Evolutionary conservation across 2,797 vertebrate genomes (phyloP), one percentile per base, ranked within the genome.

Genomic region (Benthosema pterotum): DNA sequence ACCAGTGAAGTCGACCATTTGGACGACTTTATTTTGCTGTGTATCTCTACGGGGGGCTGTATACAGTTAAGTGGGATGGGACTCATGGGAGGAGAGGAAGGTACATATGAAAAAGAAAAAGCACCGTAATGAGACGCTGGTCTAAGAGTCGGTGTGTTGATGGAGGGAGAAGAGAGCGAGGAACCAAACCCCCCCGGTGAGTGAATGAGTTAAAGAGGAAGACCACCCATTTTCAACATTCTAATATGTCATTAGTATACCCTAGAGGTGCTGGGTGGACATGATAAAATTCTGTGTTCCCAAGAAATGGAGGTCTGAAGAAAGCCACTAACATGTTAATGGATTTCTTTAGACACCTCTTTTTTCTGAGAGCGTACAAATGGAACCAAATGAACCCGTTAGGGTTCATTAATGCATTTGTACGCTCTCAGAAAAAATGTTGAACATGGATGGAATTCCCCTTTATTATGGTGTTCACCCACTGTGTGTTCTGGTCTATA

Each of bases 31-130:
- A 72, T 82, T 67, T 87, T 72, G 85, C 59, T 79, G 69, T 70
- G 57, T 56, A n/a, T 83, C 71, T 59, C 32, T 11, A 38, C n/a
- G n/a, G 32, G 8, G 32, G 57, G 78, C 80, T 49, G 42, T 9
- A 75, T 59, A 69, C 78, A n/a, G n/a, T n/a, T 82, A 83, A 81
- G 60, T 82, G 72, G 82, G 83, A 87, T 86, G 83, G n/a, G n/a
- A n/a, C n/a, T n/a, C n/a, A n/a, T n/a, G n/a, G 83, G 66, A 81
- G 72, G 82, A 80, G 81, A 88, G 67, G 69, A 84, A 83, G 83
- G 75, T 71, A 48, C 7, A 85, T 87, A 78, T n/a, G n/a, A n/a
- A n/a, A 74, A 81, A 67, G 79, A 50, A 69, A 78, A 72, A 38
- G 32, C 7, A 8, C 32, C 66, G 64, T 59, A 80, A 65, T 75